phyloP scores from a whole-genome alignment of 2,113 vertebrate species.

The Catharus minimus region DNA sequence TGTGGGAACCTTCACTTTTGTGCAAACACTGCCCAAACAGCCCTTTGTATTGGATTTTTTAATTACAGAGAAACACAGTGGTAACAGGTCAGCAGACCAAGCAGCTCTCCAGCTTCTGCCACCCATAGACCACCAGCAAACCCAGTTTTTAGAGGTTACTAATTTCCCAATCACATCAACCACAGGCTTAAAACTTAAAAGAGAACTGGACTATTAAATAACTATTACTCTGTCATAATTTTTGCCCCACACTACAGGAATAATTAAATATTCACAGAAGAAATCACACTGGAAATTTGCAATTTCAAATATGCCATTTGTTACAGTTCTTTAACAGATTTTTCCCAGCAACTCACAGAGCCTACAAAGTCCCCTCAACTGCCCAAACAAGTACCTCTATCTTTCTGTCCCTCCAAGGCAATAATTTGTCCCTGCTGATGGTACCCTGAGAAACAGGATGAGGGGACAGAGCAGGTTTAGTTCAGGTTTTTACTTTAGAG shows the following conservation, averaged over 20 bases:
- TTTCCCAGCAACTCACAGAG: background rate
- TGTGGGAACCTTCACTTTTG: conserved; percentile 44
- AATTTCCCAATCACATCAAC: background rate
- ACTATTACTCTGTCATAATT: background rate
- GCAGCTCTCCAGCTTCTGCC: background rate
- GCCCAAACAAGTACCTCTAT: background rate
- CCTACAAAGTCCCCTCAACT: background rate
- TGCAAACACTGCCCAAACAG: conserved; percentile 18
- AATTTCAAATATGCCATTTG: background rate
- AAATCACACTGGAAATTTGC: background rate
- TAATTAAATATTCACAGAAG: background rate
- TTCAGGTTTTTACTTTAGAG: accelerated
- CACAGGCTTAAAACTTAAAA: background rate
- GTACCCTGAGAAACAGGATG: background rate
- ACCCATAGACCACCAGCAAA: background rate
- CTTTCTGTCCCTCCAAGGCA: background rate
- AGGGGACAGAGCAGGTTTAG: background rate
- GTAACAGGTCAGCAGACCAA: background rate
- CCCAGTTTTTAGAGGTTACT: background rate
- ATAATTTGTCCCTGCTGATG: background rate
- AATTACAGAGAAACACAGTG: conserved; percentile 2
- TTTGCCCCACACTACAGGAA: background rate
- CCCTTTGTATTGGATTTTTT: conserved; percentile 23
- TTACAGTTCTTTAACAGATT: background rate
- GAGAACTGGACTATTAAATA: background rate